A percentile compares a stretch with the other conserved stretches of the same genome.
phyloP scores from a whole-genome alignment of 2,113 vertebrate species.

The Macquaria australasica region DNA sequence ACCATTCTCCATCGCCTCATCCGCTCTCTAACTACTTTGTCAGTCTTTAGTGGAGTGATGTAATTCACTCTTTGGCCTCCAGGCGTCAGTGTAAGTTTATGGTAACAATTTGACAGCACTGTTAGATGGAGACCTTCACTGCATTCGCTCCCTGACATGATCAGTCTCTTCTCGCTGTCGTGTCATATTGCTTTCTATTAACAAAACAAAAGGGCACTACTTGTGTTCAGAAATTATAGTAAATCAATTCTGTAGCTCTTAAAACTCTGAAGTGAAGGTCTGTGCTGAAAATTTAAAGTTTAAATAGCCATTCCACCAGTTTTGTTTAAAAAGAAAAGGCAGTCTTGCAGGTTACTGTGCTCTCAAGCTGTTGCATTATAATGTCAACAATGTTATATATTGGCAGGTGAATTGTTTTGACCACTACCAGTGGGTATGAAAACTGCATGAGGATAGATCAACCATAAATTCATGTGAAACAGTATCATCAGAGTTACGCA shows the following conservation, averaged over 20 bases:
- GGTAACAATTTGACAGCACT: not conserved
- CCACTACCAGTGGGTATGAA: not conserved
- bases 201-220: not conserved
- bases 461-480: not conserved
- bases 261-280: not conserved
- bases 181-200: slow-evolving; percentile 6
- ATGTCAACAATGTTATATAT: not conserved
- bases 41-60: not conserved
- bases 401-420: not conserved
- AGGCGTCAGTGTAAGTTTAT: slow-evolving; percentile 73
- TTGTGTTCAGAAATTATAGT: not conserved
- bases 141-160: not conserved
- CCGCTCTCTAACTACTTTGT: not conserved
- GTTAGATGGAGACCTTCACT: not conserved
- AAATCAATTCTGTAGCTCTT: slow-evolving; percentile 2
- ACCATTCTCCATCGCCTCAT: not conserved
- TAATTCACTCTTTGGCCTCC: slow-evolving; percentile 61
- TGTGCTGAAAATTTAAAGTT: not conserved
- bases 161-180: slow-evolving; percentile 5
- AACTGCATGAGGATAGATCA: not conserved
- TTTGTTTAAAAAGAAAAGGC: not conserved
- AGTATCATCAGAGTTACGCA: not conserved
- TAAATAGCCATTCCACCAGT: not conserved
- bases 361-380: not conserved
- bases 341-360: not conserved